Base-by-base conservation (phyloP, 2,888 invertebrate genomes). In the Caenorhabditis becei region DNA sequence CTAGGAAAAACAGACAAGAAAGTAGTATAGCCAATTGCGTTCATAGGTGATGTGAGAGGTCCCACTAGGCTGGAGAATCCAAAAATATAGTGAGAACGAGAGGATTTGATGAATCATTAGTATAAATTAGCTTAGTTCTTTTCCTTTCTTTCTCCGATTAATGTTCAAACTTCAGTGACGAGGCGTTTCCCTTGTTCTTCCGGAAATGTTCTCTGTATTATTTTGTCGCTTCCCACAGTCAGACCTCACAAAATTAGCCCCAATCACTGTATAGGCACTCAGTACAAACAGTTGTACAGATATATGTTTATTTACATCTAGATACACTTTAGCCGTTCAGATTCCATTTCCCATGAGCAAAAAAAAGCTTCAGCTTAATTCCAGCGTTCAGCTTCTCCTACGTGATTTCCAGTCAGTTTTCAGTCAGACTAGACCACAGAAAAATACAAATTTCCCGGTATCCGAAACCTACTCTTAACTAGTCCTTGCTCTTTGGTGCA, bases 81-180 rank as follows among this genome's bases (percentile, higher is more conserved):
- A 49, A 16, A 54, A 18, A 28, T 26, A 54, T 2, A 14, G n/a
- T n/a, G n/a, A n/a, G n/a, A n/a, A n/a, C n/a, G n/a, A n/a, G n/a
- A 28, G 14, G 26, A 32, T 32, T 32, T 41, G 41, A 32, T 56
- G 56, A 32, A 18, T 56, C 56, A 32, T 35, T 56, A 47, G 4
- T 4, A 11, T 14, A 63, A 63, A 72, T 72, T 72, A 63, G 72
- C 72, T 72, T 72, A 63, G 72, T 72, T 72, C 56, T 54, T 47
- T 37, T 44, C 23, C 24, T 18, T 1, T n/a, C 16, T 32, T 11
- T 49, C n/a, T 18, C 53, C 37, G 61, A 61, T 20, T 72, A 72
- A 63, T 63, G 72, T 54, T 72, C 72, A 63, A 72, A 63, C 56
- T 37, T 54, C 63, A 26, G 44, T 26, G 37, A 26, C 32, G 56